Base-by-base conservation (phyloP, 1,140 invertebrate species). In the Philopotamus ludificatus region DNA sequence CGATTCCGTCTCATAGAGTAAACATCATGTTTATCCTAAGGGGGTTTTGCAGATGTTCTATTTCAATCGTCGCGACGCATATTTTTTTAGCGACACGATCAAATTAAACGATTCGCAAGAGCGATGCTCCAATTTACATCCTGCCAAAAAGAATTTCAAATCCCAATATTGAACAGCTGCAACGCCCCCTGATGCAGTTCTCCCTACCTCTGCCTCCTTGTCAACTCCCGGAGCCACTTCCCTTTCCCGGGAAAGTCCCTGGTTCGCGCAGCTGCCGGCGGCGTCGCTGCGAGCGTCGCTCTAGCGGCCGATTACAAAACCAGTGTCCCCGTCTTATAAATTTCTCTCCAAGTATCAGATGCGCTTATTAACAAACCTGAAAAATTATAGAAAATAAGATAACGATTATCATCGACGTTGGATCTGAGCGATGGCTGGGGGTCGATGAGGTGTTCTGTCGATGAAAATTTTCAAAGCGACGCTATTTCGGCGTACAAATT, bases 131-230 rank as follows among this genome's bases (percentile, higher is more conserved):
- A 61, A 62, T 66, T 66, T 25, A 20, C 58, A 12, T 12, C 18
- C 16, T 50, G 65, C 65, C 65, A 63, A 67, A 67, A 67, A 62
- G 45, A 67, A 44, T 58, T 66, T 61, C 16, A 51, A 63, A 59
- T 68, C 63, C 54, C 63, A 67, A 64, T 68, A 68, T 68, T 53
- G 66, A 68, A 68, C 62, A 68, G 66, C 61, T 64, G 61, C 66
- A 68, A 68, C 66, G 61, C 66, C 66, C 66, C 60, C 15, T 47
- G 44, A 47, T 47, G 44, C 44, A 47, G 44, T 47, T 47, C 18
- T 16, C 18, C 44, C 44, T 28, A 45, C 66, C 64, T 26, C 59
- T 34, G 42, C 23, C 8, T 47, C 61, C 44, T 60, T 58, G 28
- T 28, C 54, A 25, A 41, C 9, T 12, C 45, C 55, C 28, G 22